phyloP scores from a whole-genome alignment of 2,113 vertebrate species.

The Polypterus bichir region DNA sequence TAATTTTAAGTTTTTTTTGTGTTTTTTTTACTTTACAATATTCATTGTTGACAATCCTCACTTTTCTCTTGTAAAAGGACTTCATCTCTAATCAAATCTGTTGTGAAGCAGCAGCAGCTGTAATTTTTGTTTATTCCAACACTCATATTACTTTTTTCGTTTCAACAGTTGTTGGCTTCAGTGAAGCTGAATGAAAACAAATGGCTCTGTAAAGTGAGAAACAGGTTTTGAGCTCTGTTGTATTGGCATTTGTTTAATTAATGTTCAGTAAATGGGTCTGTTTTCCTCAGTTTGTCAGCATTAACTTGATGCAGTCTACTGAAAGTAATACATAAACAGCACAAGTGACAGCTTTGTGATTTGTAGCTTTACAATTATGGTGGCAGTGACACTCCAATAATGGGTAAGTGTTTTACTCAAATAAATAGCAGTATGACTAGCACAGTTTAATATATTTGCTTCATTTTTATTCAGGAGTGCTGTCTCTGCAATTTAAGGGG shows the following conservation, averaged over 20 bases:
- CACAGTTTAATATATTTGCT: slow-evolving; percentile 28
- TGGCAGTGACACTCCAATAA: slow-evolving; percentile 44
- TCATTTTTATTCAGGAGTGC: slow-evolving; percentile 72
- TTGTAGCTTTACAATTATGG: slow-evolving; percentile 41
- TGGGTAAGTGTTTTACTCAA: slow-evolving; percentile 48
- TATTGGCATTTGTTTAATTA: slow-evolving; percentile 55
- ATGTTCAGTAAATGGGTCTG: slow-evolving; percentile 49
- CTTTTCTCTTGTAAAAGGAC: background rate
- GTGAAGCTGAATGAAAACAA: slow-evolving; percentile 19
- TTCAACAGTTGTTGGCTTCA: background rate
- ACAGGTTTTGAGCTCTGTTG: slow-evolving; percentile 23
- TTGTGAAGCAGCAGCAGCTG: background rate
- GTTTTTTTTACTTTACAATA: background rate
- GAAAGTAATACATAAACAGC: slow-evolving; percentile 43
- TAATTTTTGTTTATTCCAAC: background rate
- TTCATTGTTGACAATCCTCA: background rate
- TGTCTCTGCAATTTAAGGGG: slow-evolving; percentile 93
- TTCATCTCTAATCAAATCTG: background rate
- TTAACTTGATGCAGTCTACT: slow-evolving; percentile 34
- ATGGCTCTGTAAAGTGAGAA: slow-evolving; percentile 21
- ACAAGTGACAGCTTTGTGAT: slow-evolving; percentile 33
- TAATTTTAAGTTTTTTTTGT: background rate
- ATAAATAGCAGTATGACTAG: slow-evolving; percentile 43
- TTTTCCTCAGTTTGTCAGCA: slow-evolving; percentile 45
- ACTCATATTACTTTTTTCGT: background rate